Evolutionary conservation across 2,888 invertebrate species (phyloP), one percentile per base, ranked within the genome.

Genomic region (Monopis laevigella): DNA sequence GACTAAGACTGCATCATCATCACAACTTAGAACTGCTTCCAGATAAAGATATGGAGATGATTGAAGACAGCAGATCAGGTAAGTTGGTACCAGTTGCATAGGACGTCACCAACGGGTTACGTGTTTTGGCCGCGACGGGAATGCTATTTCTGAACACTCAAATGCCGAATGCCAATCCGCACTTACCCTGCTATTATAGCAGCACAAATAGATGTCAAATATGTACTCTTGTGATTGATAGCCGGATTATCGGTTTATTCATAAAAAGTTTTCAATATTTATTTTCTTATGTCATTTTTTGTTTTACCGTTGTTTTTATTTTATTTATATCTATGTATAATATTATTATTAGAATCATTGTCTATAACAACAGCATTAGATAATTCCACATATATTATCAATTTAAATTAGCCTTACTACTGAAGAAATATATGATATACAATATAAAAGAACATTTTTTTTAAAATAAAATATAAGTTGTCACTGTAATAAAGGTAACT

Each of bases 121-220:
- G 66, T 61, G 62, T 60, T 62, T 70, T 68, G 70, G 70, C 71
- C 49, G 45, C 50, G 46, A 44, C 46, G 48, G 29, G n/a, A 35
- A 19, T 53, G 69, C 74, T 75, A 75, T 75, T 75, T 75, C 62
- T 62, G 67, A 53, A 45, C 68, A 12, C 44, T 24, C 39, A 41
- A 43, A 41, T 41, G 38, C 40, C 40, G 40, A 36, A 32, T 39
- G 40, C 38, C 70, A 65, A 63, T 57, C 60, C 49, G 41, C 42
- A 45, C 41, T 51, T 51, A 46, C 51, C 49, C 24, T 21, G 28
- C 28, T n/a, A 28, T 28, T 28, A 28, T 28, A 42, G 29, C 39
- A 41, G 24, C 41, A 45, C 39, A 48, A 50, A 48, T 48, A 47
- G 45, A 46, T 26, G 41, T 42, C 45, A 42, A 40, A 21, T 17